phyloP scores from a whole-genome alignment of 2,113 vertebrate species.

The Nycticryphes semicollaris region DNA sequence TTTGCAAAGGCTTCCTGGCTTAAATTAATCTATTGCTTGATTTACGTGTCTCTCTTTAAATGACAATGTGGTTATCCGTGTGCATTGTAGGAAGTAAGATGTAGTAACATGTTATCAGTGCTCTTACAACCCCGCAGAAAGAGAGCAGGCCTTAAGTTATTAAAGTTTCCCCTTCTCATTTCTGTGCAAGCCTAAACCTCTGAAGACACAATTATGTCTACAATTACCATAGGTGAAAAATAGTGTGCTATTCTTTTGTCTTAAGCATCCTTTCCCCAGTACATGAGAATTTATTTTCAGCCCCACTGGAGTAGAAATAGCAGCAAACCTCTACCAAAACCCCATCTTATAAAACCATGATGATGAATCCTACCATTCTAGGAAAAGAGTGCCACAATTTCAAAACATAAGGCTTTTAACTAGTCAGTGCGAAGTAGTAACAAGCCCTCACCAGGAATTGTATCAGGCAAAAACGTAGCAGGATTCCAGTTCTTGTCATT shows the following conservation, averaged over 20 bases:
- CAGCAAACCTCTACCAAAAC: background rate
- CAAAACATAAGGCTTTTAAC: conserved; percentile 19
- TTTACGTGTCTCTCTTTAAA: background rate
- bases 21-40: background rate
- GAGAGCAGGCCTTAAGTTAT: background rate
- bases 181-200: background rate
- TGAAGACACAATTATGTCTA: background rate
- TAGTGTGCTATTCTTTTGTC: background rate
- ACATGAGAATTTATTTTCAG: background rate
- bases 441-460: conserved; percentile 87
- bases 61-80: background rate
- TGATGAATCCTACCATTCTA: background rate
- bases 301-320: background rate
- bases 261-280: background rate
- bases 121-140: background rate
- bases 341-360: background rate
- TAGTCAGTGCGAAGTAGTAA: conserved; percentile 39
- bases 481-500: conserved; percentile 94
- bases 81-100: background rate
- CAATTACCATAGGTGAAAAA: background rate
- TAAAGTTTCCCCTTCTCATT: background rate
- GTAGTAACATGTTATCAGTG: background rate
- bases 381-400: background rate
- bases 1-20: background rate
- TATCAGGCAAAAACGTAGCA: conserved; percentile 90